Evolutionary conservation across 1,140 invertebrate genomes (phyloP), one percentile per base, ranked within the genome.

Genomic region (Pentalonia nigronervosa): DNA sequence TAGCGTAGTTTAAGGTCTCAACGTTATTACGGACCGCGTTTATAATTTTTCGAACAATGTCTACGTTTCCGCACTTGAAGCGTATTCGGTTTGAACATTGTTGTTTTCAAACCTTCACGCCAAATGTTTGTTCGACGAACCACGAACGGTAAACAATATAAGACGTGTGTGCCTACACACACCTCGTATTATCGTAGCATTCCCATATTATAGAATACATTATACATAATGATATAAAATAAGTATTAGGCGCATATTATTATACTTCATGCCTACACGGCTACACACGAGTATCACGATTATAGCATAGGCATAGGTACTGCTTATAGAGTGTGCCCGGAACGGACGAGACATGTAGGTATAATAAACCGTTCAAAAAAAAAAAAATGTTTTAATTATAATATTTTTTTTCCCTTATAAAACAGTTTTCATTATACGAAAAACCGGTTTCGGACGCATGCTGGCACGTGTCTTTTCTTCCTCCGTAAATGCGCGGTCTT

Each of bases 361-460:
- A 83, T 53, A 21, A 47, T 45, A 84, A 47, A 47, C 83, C 41
- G 83, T 84, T 84, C 6, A 14, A 45, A 47, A n/a, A 20, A 76
- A 76, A 76, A n/a, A n/a, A 76, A 48, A 48, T 1, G n/a, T 88
- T 88, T 88, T 88, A 88, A 88, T 88, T 88, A 88, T 48, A 88
- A 88, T 88, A 88, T 88, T 34, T 88, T n/a, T 30, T 87, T 48
- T 45, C n/a, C 1, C 14, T 14, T 6, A 7, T 76, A 2, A 20
- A 48, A 88, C 84, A 23, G 84, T 86, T 86, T 86, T 47, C 41
- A 86, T 86, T 86, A 86, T 86, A 47, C 84, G 25, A 25, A 30
- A 86, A 86, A 86, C 84, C 84, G 84, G 84, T 86, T 86, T 86
- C 41, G 41, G 7, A 47, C 41, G 41, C 83, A 45, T 45, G 36